Percentiles rank a stretch among this genome's conserved stretches.
These are phyloP conservation scores for Rhynchonycteris naso DNA, from an alignment of 2,797 vertebrate genomes.

Conservation along the genomic window DNA sequence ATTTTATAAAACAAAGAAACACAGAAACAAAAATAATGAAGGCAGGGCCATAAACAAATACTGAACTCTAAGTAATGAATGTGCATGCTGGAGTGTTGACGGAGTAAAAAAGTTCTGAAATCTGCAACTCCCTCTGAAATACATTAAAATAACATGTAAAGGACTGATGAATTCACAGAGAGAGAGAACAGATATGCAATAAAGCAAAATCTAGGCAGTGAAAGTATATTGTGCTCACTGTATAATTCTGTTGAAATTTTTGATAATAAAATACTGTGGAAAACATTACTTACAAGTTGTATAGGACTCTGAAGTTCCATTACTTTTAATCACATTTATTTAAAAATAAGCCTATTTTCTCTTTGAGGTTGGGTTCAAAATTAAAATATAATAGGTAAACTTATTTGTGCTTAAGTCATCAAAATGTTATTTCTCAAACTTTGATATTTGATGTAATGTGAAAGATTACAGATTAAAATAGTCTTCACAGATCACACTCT, in stretches of 20 bases:
- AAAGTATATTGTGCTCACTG: not conserved
- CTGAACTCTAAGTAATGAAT: not conserved
- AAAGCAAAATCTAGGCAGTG: not conserved
- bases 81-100: not conserved
- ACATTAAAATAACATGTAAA: not conserved
- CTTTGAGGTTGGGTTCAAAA: conserved; percentile 6
- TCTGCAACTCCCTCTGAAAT: not conserved
- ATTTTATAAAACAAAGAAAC: not conserved
- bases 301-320: not conserved
- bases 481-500: not conserved
- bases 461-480: not conserved
- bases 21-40: not conserved
- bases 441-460: not conserved
- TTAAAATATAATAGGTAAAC: not conserved
- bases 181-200: not conserved
- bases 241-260: not conserved
- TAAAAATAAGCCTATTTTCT: not conserved
- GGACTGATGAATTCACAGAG: not conserved
- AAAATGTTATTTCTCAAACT: conserved; percentile 18
- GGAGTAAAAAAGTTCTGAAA: not conserved
- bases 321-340: not conserved
- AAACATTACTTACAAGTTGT: not conserved
- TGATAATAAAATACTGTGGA: not conserved
- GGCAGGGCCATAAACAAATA: not conserved
- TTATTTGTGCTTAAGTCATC: not conserved